These are phyloP conservation scores for Aphelocoma coerulescens DNA, from an alignment of 2,113 vertebrate species.

Conservation along the genomic window DNA sequence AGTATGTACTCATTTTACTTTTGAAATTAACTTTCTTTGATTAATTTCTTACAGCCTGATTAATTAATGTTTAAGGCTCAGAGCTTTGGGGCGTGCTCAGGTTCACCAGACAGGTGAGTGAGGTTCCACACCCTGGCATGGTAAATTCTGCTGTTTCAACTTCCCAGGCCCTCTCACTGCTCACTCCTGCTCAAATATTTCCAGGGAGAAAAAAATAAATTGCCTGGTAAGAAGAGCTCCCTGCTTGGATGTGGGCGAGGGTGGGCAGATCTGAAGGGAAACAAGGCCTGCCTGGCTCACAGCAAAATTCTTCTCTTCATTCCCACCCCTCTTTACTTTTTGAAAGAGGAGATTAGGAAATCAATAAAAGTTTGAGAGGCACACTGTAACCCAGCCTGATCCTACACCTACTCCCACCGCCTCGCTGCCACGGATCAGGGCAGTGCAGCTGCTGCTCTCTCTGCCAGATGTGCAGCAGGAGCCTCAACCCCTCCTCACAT, in stretches of 20 bases:
- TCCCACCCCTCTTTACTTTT: background rate
- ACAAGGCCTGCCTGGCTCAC: background rate
- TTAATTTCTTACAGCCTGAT: background rate
- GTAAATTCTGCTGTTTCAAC: background rate
- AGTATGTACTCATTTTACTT: background rate
- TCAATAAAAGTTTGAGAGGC: background rate
- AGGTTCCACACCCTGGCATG: background rate
- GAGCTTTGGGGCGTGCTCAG: background rate
- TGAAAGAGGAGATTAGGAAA: conserved; percentile 2
- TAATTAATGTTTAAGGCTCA: background rate
- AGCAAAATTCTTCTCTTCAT: background rate
- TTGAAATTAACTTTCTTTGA: background rate
- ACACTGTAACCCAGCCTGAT: background rate
- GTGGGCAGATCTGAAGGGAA: background rate
- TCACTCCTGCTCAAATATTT: background rate
- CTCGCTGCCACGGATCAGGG: background rate
- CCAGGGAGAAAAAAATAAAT: background rate
- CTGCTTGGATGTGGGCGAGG: background rate
- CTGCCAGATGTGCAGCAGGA: conserved; percentile 35
- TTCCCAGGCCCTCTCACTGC: background rate
- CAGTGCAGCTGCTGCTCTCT: conserved; percentile 6
- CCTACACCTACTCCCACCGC: background rate
- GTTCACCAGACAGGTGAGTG: background rate
- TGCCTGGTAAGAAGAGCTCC: background rate
- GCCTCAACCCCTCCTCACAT: background rate